phyloP scores from a whole-genome alignment of 2,797 vertebrate species.

The Thamnophis elegans region DNA sequence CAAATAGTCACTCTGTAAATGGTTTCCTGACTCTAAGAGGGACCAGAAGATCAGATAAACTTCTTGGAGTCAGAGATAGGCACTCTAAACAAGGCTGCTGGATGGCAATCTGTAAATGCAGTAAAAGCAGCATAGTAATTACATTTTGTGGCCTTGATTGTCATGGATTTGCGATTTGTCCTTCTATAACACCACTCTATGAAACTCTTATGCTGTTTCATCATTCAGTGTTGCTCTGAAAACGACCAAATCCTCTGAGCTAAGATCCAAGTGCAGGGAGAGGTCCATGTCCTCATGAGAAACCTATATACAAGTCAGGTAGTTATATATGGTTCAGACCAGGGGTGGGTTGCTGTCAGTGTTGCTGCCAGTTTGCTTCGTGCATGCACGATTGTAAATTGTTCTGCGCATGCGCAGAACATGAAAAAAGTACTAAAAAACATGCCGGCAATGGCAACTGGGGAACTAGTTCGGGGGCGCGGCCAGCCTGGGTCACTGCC shows the following conservation, averaged over 20 bases:
- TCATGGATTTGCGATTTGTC: not conserved
- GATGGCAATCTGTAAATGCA: not conserved
- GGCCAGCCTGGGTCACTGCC: too few relatives aligned
- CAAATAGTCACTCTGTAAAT: not conserved
- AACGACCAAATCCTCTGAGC: not conserved
- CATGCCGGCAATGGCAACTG: too few relatives aligned
- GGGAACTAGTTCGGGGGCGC: too few relatives aligned
- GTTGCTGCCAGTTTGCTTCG: too few relatives aligned
- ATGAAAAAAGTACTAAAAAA: too few relatives aligned
- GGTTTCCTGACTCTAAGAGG: not conserved
- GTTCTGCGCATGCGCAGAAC: too few relatives aligned
- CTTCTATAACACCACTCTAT: not conserved
- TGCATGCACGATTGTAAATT: too few relatives aligned
- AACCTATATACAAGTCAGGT: not conserved
- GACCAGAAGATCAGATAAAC: not conserved
- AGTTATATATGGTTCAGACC: not conserved
- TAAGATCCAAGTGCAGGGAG: not conserved
- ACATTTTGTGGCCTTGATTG: not conserved
- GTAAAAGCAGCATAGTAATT: not conserved
- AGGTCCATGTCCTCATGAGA: not conserved
- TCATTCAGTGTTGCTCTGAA: not conserved
- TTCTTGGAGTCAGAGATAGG: not conserved
- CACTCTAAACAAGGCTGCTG: not conserved
- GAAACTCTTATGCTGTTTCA: not conserved
- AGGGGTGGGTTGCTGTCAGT: too few relatives aligned